Base-by-base conservation (phyloP, 2,888 invertebrate species). In the Drosophila paramelanica region DNA sequence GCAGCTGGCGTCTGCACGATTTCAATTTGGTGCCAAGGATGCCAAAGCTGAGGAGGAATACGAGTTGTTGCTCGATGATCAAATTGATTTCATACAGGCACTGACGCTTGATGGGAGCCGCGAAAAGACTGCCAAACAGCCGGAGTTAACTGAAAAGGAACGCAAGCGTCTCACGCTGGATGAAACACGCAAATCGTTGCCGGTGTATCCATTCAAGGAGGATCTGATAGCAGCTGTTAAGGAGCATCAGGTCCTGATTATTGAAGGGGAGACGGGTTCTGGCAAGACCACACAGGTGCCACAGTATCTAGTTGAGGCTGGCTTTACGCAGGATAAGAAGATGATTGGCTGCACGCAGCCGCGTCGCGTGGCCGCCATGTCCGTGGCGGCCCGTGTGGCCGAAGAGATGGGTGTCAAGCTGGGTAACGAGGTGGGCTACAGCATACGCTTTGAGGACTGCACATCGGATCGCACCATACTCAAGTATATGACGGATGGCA, bases 401-500 rank as follows among this genome's bases (percentile, higher is more conserved):
- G 97, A 99, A 91, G 99, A 99, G 94, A 98, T 99, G 97, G 95
- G 95, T 77, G 97, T 97, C 0, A 99, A 99, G 93, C 93, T 99
- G 27, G 99, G 99, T 52, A 97, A 97, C 92, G 97, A 97, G 93
- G 97, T 97, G 51, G 96, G 96, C 5, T 96, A 96, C 82, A 96
- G 96, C 75, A 99, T 99, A 88, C 94, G 99, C 82, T 99, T 99
- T 93, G 99, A 99, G 93, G 99, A 99, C 91, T 99, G 99, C 91
- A 99, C 99, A 0, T 98, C 98, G 3, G 99, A 99, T 92, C 94
- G 98, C 79, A 99, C 99, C 7, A 94, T 98, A 20, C 95, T 99
- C 51, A 99, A 99, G 92, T 99, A 99, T 91, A 99, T 99, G 99
- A 99, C 99, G 33, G 99, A 99, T 93, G 99, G 99, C 89, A 99